Evolutionary conservation across 2,888 invertebrate genomes (phyloP).

Genomic region (Harpalus rubripes): DNA sequence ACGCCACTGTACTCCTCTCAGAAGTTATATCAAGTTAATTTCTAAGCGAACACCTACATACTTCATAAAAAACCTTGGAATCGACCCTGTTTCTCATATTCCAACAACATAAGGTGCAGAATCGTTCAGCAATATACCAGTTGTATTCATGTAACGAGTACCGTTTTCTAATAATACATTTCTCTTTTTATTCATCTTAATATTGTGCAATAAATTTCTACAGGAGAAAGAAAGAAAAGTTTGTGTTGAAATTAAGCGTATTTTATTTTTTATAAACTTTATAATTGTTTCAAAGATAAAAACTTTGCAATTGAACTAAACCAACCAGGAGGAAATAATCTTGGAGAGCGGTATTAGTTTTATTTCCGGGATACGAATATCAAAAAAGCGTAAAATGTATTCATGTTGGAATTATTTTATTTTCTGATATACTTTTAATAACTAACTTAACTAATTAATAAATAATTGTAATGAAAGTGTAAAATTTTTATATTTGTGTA

Average conservation of each 20-base stretch:
- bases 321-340: not conserved
- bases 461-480: no score
- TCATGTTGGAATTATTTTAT: not conserved
- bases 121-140: not conserved
- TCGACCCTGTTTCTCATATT: constrained; percentile 2
- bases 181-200: constrained; percentile 41
- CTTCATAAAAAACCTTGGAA: constrained; percentile 21
- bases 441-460: no score
- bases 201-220: constrained; percentile 39
- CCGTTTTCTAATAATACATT: constrained; percentile 46
- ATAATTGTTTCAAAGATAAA: constrained; percentile 26
- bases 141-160: constrained; percentile 6
- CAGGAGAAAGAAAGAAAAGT: constrained; percentile 39
- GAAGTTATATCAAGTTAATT: constrained; percentile 25
- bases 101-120: constrained; percentile 5
- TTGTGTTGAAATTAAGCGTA: not conserved
- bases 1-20: constrained; percentile 14
- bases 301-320: not conserved
- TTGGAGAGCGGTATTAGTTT: not conserved
- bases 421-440: no score
- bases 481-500: no score
- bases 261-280: constrained; percentile 6
- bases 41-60: constrained; percentile 36
- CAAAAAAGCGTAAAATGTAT: constrained; percentile 7
- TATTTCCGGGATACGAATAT: not conserved